Percentiles rank a stretch among this genome's conserved stretches.
Evolutionary conservation across 2,113 vertebrate genomes (phyloP).

Genomic region (Passer domesticus): DNA sequence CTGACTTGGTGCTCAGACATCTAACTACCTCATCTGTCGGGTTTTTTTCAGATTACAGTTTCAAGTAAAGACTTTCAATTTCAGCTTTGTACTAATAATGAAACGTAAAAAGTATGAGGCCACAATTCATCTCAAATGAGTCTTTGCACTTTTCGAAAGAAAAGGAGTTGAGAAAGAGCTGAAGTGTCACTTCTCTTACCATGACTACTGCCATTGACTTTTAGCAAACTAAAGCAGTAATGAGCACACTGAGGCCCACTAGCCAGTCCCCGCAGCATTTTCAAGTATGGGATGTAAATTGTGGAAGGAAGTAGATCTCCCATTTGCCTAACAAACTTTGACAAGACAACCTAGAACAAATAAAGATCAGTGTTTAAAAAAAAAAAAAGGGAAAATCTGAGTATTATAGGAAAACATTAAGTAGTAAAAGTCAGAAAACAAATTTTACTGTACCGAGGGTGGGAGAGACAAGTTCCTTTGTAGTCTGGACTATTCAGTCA

Average conservation of each 20-base stretch:
- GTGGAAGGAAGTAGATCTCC: conserved; percentile 93
- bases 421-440: conserved; percentile 9
- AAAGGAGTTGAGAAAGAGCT: not conserved
- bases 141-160: not conserved
- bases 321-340: conserved; percentile 99
- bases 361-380: not conserved
- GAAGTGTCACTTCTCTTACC: conserved; percentile 76
- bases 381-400: not conserved
- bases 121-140: not conserved
- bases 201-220: conserved; percentile 92
- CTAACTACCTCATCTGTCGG: not conserved
- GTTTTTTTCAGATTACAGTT: not conserved
- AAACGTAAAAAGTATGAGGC: not conserved
- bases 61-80: not conserved
- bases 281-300: conserved; percentile 93
- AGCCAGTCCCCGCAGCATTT: conserved; percentile 92
- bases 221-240: conserved; percentile 97
- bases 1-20: not conserved
- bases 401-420: conserved; percentile 5
- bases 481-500: not conserved
- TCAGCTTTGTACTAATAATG: not conserved
- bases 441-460: not conserved
- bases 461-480: not conserved
- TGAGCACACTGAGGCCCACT: conserved; percentile 93
- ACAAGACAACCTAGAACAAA: conserved; percentile 88